A percentile compares a stretch with the other conserved stretches of the same genome.
These are phyloP conservation scores for Babylonia areolata DNA, from an alignment of 1,140 invertebrate species.

Conservation along the genomic window DNA sequence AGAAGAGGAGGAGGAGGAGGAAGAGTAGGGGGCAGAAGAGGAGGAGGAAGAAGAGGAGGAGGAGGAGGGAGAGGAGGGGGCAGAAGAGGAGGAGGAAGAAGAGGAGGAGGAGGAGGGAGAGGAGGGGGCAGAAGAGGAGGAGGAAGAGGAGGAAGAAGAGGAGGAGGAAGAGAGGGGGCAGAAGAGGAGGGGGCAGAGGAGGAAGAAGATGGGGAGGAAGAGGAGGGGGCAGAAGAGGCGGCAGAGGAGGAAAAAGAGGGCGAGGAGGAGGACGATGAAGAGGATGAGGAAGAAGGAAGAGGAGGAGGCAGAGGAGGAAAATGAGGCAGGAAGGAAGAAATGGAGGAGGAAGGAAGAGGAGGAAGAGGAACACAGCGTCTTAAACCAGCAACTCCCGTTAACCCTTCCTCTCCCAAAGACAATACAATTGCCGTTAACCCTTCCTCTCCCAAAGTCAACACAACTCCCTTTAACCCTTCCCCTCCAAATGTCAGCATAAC, in stretches of 20 bases:
- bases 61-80: not conserved
- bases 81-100: not conserved
- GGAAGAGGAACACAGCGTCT: too few relatives aligned
- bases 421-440: too few relatives aligned
- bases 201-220: not conserved
- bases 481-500: too few relatives aligned
- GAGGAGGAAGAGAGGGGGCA: not conserved
- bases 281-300: not conserved
- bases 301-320: not conserved
- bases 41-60: not conserved
- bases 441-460: too few relatives aligned
- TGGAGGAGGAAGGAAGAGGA: too few relatives aligned
- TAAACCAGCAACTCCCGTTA: too few relatives aligned
- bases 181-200: not conserved
- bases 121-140: too few relatives aligned
- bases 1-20: too few relatives aligned
- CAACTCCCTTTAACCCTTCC: too few relatives aligned
- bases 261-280: not conserved
- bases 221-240: not conserved
- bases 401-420: too few relatives aligned
- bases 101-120: not conserved
- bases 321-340: too few relatives aligned
- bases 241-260: not conserved
- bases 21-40: too few relatives aligned
- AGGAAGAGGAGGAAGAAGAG: not conserved